Percentiles rank a stretch among this genome's conserved stretches.
These are phyloP conservation scores for Drosophila monieri DNA, from an alignment of 2,888 invertebrate species.

Conservation along the genomic window DNA sequence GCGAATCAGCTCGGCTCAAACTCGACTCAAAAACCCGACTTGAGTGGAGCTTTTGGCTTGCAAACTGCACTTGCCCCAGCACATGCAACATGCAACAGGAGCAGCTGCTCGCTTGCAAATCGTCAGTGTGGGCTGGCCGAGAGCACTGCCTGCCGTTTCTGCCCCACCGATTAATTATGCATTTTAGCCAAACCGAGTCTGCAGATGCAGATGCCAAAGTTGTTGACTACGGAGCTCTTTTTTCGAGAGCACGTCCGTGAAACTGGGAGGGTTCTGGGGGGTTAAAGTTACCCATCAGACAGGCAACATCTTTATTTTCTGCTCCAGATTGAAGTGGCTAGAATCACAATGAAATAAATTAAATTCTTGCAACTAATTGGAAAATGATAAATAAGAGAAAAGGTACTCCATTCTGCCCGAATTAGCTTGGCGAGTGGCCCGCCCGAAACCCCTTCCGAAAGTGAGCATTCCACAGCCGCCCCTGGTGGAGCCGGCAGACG, in stretches of 20 bases:
- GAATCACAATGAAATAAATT: no score
- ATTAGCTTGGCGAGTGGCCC: not conserved
- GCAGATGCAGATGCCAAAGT: conserved; percentile 36
- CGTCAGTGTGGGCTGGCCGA: conserved; percentile 24
- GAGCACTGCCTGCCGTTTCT: conserved; percentile 23
- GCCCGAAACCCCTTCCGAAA: not conserved
- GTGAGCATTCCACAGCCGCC: conserved; percentile 15
- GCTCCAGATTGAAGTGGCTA: not conserved
- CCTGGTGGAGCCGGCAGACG: conserved; percentile 12
- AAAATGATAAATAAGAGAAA: not conserved
- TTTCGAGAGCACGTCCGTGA: conserved; percentile 4
- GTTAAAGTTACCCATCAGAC: not conserved
- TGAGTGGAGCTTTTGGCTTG: conserved; percentile 29
- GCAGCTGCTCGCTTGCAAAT: conserved; percentile 27
- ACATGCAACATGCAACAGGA: conserved; percentile 54
- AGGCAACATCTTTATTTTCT: not conserved
- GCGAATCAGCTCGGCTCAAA: conserved; percentile 36
- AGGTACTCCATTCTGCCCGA: not conserved
- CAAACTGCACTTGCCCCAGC: conserved; percentile 49
- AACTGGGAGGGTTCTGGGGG: not conserved
- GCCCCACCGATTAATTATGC: conserved; percentile 70
- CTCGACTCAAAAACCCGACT: conserved; percentile 49
- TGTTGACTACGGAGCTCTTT: conserved; percentile 28
- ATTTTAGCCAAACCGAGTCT: conserved; percentile 59
- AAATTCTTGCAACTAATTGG: no score